Conservation (phyloP, 2,113 vertebrate genomes). For the Prunella himalayana region DNA sequence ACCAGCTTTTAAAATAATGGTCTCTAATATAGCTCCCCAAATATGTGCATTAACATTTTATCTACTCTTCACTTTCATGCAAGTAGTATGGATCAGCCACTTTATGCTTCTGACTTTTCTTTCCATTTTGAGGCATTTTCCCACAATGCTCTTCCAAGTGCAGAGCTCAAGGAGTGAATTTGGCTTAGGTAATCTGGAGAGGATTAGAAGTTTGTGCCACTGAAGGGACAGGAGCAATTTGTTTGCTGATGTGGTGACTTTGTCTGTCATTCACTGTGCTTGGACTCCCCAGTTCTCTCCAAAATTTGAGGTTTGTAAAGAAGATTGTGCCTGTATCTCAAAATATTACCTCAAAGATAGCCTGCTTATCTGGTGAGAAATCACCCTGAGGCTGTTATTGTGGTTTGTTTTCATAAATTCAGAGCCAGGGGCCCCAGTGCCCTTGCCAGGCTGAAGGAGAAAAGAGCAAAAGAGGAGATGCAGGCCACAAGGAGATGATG, state of each 20-base stretch:
- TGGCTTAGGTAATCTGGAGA: not conserved
- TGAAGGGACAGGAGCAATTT: not conserved
- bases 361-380: not conserved
- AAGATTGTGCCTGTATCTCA: not conserved
- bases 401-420: not conserved
- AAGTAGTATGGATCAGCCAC: not conserved
- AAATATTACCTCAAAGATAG: not conserved
- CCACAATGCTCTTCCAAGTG: rapidly evolving
- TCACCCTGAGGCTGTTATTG: not conserved
- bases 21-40: not conserved
- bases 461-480: not conserved
- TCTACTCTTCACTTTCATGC: not conserved
- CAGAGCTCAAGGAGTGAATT: not conserved
- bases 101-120: not conserved
- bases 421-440: not conserved
- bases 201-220: not conserved
- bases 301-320: not conserved
- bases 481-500: not conserved
- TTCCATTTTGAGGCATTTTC: not conserved
- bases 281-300: not conserved
- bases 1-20: not conserved
- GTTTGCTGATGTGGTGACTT: not conserved
- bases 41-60: not conserved
- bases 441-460: not conserved
- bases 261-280: not conserved